Conservation (phyloP, 2,113 vertebrate species). For the Lates calcarifer region DNA sequence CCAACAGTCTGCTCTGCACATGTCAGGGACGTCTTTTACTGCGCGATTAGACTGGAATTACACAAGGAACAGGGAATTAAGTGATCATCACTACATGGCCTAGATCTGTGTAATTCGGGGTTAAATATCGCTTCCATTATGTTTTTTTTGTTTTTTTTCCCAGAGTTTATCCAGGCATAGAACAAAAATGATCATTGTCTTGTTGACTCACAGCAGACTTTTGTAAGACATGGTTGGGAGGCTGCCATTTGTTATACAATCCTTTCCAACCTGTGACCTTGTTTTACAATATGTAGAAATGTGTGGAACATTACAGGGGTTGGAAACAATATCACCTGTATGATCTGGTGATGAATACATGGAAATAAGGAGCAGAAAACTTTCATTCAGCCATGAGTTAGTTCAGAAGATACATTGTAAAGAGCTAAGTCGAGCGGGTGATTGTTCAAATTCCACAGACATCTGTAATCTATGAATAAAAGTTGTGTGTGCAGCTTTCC, state of each 20-base stretch:
- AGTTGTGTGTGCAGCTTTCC: conserved; percentile 59
- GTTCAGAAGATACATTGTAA: neutral
- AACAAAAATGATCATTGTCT: conserved; percentile 11
- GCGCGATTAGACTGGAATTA: conserved; percentile 23
- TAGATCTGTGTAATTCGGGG: neutral
- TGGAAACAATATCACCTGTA: neutral
- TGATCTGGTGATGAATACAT: neutral
- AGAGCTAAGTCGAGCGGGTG: neutral
- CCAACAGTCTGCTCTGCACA: neutral
- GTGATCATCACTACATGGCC: neutral
- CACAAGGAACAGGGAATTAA: conserved; percentile 3
- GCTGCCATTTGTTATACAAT: conserved; percentile 40
- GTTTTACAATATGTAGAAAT: conserved; percentile 5
- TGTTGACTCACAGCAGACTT: conserved; percentile 22
- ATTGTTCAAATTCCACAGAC: conserved; percentile 57
- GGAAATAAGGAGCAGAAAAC: neutral
- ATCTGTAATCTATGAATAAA: conserved; percentile 61
- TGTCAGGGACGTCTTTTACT: conserved; percentile 9
- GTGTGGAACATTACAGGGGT: conserved; percentile 6
- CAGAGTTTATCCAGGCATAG: neutral
- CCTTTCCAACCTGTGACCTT: conserved; percentile 25
- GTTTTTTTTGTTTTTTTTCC: conserved; percentile 15
- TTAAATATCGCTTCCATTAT: neutral
- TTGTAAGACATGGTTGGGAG: conserved; percentile 20
- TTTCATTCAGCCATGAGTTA: conserved; percentile 1